Evolutionary conservation across 92 coral and sea anemone genomes (phyloP).

Genomic region (Montipora capitata): DNA sequence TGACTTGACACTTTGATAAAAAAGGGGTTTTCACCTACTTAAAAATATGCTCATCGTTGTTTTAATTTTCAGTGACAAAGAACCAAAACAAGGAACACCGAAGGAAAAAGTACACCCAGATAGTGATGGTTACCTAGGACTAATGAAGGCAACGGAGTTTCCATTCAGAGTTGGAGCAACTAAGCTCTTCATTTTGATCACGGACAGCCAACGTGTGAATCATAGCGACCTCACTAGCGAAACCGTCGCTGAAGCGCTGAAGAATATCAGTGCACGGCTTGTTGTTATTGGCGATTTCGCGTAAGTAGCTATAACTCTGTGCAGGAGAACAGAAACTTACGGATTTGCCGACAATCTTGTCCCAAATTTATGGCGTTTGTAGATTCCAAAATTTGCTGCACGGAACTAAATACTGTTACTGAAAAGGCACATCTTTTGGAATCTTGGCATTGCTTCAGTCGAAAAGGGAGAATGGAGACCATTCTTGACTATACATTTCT

Average conservation of each 20-base stretch:
- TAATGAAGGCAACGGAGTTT: constrained; percentile 65
- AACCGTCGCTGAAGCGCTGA: constrained; percentile 59
- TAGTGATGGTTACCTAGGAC: constrained; percentile 82
- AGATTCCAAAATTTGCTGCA: too few relatives aligned
- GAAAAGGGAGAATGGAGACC: too few relatives aligned
- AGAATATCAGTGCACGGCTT: constrained; percentile 71
- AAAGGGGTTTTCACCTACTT: too few relatives aligned
- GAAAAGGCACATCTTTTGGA: too few relatives aligned
- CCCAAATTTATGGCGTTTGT: too few relatives aligned
- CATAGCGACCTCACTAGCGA: constrained; percentile 56
- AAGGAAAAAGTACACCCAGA: constrained; percentile 1
- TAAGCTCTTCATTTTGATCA: constrained; percentile 70
- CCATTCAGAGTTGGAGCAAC: constrained; percentile 83
- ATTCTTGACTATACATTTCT: too few relatives aligned
- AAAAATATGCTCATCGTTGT: neutral
- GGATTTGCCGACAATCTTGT: too few relatives aligned
- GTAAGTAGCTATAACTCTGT: constrained; percentile 33
- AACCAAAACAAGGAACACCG: neutral
- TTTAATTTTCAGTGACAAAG: neutral
- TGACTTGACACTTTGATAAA: too few relatives aligned
- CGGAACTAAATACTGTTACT: too few relatives aligned
- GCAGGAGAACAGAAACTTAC: too few relatives aligned
- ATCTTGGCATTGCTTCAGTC: too few relatives aligned
- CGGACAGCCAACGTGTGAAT: constrained; percentile 74
- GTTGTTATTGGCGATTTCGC: constrained; percentile 76